These are phyloP conservation scores for Charanyca ferruginea DNA, from an alignment of 2,888 invertebrate species.

Conservation along the genomic window DNA sequence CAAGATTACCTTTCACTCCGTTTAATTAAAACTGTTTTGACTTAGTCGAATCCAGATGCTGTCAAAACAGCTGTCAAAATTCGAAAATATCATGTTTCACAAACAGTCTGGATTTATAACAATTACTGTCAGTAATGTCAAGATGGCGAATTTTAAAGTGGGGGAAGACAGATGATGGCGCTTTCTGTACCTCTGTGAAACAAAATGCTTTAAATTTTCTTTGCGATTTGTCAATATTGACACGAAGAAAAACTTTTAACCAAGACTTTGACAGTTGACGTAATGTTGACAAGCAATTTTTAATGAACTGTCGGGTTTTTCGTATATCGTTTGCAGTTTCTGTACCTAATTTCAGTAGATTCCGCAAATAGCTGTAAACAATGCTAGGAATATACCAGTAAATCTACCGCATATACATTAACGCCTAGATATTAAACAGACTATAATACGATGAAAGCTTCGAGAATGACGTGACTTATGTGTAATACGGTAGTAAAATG, in stretches of 20 bases:
- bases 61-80: conserved; percentile 31
- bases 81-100: not conserved
- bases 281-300: not conserved
- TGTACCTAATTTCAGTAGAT: not conserved
- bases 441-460: conserved; percentile 15
- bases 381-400: conserved; percentile 29
- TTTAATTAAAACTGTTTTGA: conserved; percentile 23
- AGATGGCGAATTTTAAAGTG: no score
- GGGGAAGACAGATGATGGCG: no score
- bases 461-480: conserved; percentile 9
- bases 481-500: conserved; percentile 12
- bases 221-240: not conserved
- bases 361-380: conserved; percentile 19
- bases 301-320: not conserved
- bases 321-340: no score
- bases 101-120: not conserved
- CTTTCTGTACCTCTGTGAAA: no score
- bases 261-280: not conserved
- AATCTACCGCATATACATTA: conserved; percentile 39
- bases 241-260: not conserved
- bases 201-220: no score
- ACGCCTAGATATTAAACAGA: not conserved
- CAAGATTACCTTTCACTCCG: not conserved
- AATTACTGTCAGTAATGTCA: no score
- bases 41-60: not conserved